Evolutionary conservation across 2,888 invertebrate species (phyloP), one percentile per base, ranked within the genome.

Genomic region (Drosophila longiperda): DNA sequence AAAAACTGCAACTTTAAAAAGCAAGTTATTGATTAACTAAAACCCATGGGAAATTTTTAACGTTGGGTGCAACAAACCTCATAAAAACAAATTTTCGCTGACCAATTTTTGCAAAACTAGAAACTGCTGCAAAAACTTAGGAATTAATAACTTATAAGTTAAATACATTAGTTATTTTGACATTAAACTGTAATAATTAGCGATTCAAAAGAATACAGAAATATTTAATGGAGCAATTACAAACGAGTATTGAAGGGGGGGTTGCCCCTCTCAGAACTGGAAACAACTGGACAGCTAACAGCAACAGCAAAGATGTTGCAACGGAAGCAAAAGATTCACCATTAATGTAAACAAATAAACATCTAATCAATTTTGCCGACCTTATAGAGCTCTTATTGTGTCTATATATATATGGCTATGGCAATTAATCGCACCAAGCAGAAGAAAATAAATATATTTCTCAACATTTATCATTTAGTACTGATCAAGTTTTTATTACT

Each of bases 11-110:
- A 60, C 17, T 38, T 26, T 12, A 67, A 52, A 20, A 57, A 34
- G 6, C 50, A 55, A 50, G 68, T 64, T 81, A 80, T 78, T 80
- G 73, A 78, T 81, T 77, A 81, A 55, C 73, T 62, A 59, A 73
- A 42, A 33, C 38, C 63, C 17, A 26, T 36, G 29, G 38, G 34
- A 20, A 49, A 60, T 54, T 52, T 59, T 63, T 34, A 57, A 48
- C 36, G 45, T 32, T 40, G 53, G 45, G 48, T 54, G 45, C 38
- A 71, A 45, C 38, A 6, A 58, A 53, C 26, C 8, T 23, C 23
- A 71, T 48, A 38, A 53, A 70, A 58, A 1, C 17, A 26, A 59
- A 73, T 15, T 15, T 15, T 8, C 15, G 15, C 8, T 8, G 8
- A n/a, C 9, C 17, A n/a, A 17, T 17, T 3, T 40, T 45, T 15